phyloP scores from a whole-genome alignment of 1,140 invertebrate genomes.

The Drosophila azteca region DNA sequence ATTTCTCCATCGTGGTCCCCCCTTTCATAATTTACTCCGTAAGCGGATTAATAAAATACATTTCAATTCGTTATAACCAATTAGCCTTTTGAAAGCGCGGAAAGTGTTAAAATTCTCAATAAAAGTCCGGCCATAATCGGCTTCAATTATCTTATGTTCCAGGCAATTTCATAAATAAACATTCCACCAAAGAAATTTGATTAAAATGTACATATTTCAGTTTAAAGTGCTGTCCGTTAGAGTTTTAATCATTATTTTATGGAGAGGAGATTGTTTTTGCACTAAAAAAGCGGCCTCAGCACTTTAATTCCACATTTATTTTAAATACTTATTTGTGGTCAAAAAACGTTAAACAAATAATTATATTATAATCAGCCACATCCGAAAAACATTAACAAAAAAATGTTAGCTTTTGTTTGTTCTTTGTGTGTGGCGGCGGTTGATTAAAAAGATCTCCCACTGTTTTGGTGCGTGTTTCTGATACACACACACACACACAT shows the following conservation, averaged over 20 bases:
- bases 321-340: constrained; percentile 28
- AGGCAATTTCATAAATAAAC: constrained; percentile 22
- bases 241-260: constrained; percentile 10
- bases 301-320: constrained; percentile 18
- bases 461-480: constrained; percentile 20
- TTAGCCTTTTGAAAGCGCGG: too few species aligned
- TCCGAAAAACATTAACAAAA: constrained; percentile 54
- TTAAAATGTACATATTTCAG: constrained; percentile 20
- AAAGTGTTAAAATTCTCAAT: too few species aligned
- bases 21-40: too few species aligned
- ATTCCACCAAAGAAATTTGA: constrained; percentile 13
- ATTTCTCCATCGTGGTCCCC: too few species aligned
- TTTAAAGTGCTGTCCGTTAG: background rate
- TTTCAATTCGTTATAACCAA: too few species aligned
- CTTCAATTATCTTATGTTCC: constrained; percentile 24
- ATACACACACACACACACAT: constrained; percentile 5
- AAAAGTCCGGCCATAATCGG: constrained; percentile 38
- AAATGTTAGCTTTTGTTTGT: constrained; percentile 32
- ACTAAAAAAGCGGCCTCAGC: background rate
- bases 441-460: constrained; percentile 21
- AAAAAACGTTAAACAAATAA: constrained; percentile 27
- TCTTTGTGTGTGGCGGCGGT: constrained; percentile 20
- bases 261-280: constrained; percentile 1
- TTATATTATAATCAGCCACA: constrained; percentile 40
- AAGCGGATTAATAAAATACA: too few species aligned